A percentile compares a stretch with the other conserved stretches of the same genome.
phyloP scores from a whole-genome alignment of 2,797 vertebrate species.

The Sebastes elongatus region DNA sequence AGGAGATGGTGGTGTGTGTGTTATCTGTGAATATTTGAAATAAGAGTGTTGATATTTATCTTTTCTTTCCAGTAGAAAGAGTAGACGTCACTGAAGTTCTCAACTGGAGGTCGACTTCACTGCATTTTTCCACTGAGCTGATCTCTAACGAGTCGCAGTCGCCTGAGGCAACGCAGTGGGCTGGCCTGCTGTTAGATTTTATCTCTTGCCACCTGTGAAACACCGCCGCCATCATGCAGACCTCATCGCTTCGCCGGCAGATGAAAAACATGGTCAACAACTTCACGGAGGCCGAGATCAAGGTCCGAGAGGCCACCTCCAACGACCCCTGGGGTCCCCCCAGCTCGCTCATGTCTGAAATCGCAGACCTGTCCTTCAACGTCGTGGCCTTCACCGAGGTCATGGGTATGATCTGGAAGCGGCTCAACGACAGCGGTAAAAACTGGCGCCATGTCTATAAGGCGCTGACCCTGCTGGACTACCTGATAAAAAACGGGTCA shows the following conservation, averaged over 20 bases:
- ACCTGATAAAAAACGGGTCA: constrained; percentile 93
- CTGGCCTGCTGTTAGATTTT: constrained; percentile 42
- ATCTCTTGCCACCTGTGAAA: constrained; percentile 33
- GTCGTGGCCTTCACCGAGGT: constrained; percentile 92
- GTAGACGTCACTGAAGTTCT: constrained; percentile 46
- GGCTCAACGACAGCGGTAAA: constrained; percentile 95
- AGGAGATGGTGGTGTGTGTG: neutral
- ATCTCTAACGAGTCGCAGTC: constrained; percentile 5
- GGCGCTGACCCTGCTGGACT: constrained; percentile 93
- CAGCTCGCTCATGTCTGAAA: constrained; percentile 93
- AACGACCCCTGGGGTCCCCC: constrained; percentile 98
- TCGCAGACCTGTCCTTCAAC: constrained; percentile 93
- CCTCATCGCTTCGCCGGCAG: constrained; percentile 93
- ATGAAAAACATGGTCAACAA: constrained; percentile 98
- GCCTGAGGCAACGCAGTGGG: constrained; percentile 25
- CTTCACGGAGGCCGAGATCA: constrained; percentile 95
- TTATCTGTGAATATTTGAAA: neutral
- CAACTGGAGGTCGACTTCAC: constrained; percentile 16
- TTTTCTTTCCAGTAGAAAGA: constrained; percentile 46
- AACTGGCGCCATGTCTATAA: constrained; percentile 99
- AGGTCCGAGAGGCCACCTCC: constrained; percentile 96
- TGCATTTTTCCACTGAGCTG: constrained; percentile 24
- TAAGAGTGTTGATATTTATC: neutral
- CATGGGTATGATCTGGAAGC: constrained; percentile 98
- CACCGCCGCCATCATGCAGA: constrained; percentile 86